A percentile compares a stretch with the other conserved stretches of the same genome.
phyloP scores from a whole-genome alignment of 2,113 vertebrate genomes.

The Lynx canadensis region DNA sequence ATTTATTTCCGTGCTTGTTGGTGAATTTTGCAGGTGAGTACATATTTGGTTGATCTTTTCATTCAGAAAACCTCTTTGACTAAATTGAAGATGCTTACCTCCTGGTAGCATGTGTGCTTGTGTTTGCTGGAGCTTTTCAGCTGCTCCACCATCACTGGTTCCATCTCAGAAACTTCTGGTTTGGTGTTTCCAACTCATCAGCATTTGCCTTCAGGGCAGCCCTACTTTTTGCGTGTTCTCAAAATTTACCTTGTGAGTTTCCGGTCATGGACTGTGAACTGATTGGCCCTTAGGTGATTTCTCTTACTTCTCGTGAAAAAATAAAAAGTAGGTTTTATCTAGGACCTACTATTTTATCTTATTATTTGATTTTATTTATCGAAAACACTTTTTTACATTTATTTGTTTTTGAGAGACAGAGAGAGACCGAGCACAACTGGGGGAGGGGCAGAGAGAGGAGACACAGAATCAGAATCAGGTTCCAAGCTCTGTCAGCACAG shows the following conservation, averaged over 20 bases:
- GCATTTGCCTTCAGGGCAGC: background rate
- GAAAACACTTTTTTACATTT: too few relatives aligned
- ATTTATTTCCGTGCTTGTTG: background rate
- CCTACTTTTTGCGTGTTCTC: background rate
- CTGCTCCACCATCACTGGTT: background rate
- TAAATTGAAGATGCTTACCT: background rate
- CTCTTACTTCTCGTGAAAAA: background rate
- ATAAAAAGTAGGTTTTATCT: background rate
- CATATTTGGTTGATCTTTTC: background rate
- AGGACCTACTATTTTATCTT: background rate
- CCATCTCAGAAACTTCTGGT: background rate
- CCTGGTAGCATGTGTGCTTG: background rate
- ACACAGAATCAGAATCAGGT: too few relatives aligned
- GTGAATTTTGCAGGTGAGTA: background rate
- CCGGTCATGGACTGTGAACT: background rate
- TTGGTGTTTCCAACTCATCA: background rate
- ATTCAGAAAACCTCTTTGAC: background rate
- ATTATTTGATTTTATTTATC: too few relatives aligned
- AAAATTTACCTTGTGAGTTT: background rate
- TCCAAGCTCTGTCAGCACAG: too few relatives aligned
- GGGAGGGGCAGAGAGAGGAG: too few relatives aligned
- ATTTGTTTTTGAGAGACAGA: too few relatives aligned
- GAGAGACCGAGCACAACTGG: too few relatives aligned
- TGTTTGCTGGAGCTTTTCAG: background rate
- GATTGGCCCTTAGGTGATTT: background rate